A percentile compares a stretch with the other conserved stretches of the same genome.
Conservation (phyloP, 2,113 vertebrate genomes). For the Poicephalus meyeri region DNA sequence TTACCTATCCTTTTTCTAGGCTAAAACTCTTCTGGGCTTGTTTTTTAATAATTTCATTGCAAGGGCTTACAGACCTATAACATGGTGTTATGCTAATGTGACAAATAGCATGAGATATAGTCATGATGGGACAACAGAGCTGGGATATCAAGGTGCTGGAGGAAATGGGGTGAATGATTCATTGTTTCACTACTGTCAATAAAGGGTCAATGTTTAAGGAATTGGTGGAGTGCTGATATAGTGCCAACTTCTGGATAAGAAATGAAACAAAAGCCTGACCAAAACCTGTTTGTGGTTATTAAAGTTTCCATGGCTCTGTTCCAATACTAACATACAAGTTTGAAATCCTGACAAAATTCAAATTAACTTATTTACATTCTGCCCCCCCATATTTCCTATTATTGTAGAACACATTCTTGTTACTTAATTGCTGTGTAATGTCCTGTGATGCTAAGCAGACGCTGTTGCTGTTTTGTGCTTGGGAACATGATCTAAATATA, state of each 20-base stretch:
- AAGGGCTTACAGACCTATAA: background rate
- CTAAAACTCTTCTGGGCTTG: background rate
- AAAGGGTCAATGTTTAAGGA: slow-evolving; percentile 26
- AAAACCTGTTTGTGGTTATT: slow-evolving; percentile 37
- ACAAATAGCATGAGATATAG: background rate
- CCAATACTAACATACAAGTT: slow-evolving; percentile 39
- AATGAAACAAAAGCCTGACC: slow-evolving; percentile 49
- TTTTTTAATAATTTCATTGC: background rate
- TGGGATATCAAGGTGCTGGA: background rate
- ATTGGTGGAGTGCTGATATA: background rate
- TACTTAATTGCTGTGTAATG: slow-evolving; percentile 5
- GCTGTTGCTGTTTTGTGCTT: background rate
- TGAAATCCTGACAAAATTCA: slow-evolving; percentile 60
- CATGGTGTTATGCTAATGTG: background rate
- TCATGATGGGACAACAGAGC: background rate
- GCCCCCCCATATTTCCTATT: slow-evolving; percentile 39
- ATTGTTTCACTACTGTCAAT: background rate
- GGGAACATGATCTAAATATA: background rate
- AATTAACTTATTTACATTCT: slow-evolving; percentile 53
- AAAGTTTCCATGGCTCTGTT: slow-evolving; percentile 47
- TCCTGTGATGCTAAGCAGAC: slow-evolving; percentile 19
- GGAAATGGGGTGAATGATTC: background rate
- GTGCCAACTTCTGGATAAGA: slow-evolving; percentile 33
- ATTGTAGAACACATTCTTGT: slow-evolving; percentile 39
- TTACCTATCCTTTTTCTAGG: background rate